Conservation (phyloP, 2,888 invertebrate species). For the Monoplex corrugatus region DNA sequence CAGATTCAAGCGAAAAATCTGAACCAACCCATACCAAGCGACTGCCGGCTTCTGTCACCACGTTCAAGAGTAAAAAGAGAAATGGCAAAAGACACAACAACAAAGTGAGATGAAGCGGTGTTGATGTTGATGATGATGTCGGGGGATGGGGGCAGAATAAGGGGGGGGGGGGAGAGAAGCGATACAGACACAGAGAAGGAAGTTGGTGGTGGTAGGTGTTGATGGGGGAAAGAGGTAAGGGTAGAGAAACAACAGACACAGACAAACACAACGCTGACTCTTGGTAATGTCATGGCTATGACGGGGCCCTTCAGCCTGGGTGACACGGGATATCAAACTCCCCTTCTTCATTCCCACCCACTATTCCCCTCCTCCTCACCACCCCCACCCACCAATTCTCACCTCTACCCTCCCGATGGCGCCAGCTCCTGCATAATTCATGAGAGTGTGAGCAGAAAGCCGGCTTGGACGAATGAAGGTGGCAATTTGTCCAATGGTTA, state of each 20-base stretch:
- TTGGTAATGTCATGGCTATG: too few relatives aligned
- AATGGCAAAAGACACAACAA: too few relatives aligned
- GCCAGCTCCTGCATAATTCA: neutral
- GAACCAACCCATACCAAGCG: too few relatives aligned
- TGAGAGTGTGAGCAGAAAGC: neutral
- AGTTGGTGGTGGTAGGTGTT: neutral
- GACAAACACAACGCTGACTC: too few relatives aligned
- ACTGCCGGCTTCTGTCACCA: too few relatives aligned
- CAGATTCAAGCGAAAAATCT: too few relatives aligned
- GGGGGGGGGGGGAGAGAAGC: neutral
- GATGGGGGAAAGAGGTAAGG: neutral
- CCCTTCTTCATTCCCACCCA: neutral
- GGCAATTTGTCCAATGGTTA: conserved; percentile 41
- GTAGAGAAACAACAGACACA: neutral
- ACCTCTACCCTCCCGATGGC: neutral
- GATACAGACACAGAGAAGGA: neutral
- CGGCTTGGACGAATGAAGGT: neutral
- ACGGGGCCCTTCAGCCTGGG: neutral
- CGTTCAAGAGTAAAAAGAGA: too few relatives aligned
- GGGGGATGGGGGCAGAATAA: neutral
- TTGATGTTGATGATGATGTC: neutral
- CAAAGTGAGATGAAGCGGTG: too few relatives aligned
- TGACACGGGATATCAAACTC: conserved; percentile 16
- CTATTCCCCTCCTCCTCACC: too few relatives aligned
- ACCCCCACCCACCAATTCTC: too few relatives aligned